Base-by-base conservation (phyloP, 2,888 invertebrate species). In the Nephrotoma appendiculata region DNA sequence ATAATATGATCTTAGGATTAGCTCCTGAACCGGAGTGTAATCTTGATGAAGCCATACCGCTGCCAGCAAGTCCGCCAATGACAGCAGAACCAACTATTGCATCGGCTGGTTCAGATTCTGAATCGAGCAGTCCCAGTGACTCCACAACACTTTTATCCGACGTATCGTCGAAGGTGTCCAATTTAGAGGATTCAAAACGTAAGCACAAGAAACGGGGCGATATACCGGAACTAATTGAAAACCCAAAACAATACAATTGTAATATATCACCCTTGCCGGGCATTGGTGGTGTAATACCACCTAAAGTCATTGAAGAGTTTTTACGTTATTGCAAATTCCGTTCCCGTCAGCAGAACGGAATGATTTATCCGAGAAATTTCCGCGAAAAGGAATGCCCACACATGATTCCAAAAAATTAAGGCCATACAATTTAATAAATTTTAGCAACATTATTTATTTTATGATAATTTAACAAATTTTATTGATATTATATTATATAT, bases 221-320 rank as follows among this genome's bases (percentile, higher is more conserved):
- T 4, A 6, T 41, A 6, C 86, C 44, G 4, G 43, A 15, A 48
- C 0, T 44, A 6, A 15, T 41, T 42, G 84, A 52, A 19, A 15
- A 42, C 4, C 88, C 87, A 3, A 45, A 87, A 86, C 41, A n/a
- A 1, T 89, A 88, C 41, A 86, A 57, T 41, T 89, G 89, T 85
- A 86, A 90, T 0, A 92, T 93, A 0, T 92, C 92, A 86, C 92
- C 93, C 0, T 92, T 94, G 0, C 94, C 94, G 0, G 95, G 95
- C 0, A 95, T 95, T 44, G 95, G 95, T 0, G 91, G 92, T 0
- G 88, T 90, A 0, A 93, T 95, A 0, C 92, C 93, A 0, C 89
- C 91, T 0, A 91, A 93, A 0, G 91, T 93, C 15, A 90, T 94
- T 0, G 89, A 90, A 0, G 93, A 93, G 4, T 93, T 95, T 71